These are phyloP conservation scores for Idaea biselata DNA, from an alignment of 2,888 invertebrate genomes.

Conservation along the genomic window DNA sequence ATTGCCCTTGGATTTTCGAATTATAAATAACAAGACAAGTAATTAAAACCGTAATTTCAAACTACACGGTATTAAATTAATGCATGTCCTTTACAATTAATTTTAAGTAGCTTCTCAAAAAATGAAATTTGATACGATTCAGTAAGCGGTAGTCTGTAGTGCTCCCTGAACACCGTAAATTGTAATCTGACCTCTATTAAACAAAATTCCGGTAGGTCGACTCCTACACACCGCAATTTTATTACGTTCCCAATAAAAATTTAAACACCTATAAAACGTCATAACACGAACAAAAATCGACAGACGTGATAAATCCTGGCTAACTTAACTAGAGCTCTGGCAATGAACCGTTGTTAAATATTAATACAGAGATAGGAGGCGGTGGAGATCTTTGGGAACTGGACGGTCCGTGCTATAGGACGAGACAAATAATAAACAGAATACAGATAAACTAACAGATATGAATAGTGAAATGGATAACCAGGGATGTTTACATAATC, in stretches of 20 bases:
- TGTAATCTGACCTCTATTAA: slow-evolving; percentile 25
- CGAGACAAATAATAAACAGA: slow-evolving; percentile 46
- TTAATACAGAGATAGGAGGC: slow-evolving; percentile 14
- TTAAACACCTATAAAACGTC: slow-evolving; percentile 23
- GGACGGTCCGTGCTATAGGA: slow-evolving; percentile 36
- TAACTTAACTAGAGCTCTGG: slow-evolving; percentile 21
- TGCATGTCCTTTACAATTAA: neutral
- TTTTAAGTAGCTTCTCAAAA: neutral
- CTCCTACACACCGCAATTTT: slow-evolving; percentile 29
- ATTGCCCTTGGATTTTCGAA: too few species aligned
- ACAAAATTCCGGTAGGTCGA: slow-evolving; percentile 25
- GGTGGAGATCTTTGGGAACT: slow-evolving; percentile 8
- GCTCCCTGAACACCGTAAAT: neutral
- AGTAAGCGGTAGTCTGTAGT: neutral
- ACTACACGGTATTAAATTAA: neutral
- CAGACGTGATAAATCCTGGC: slow-evolving; percentile 3
- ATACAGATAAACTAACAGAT: slow-evolving; percentile 47
- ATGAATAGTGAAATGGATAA: slow-evolving; percentile 39
- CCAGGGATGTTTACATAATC: slow-evolving; percentile 43
- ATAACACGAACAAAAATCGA: slow-evolving; percentile 15
- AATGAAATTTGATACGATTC: neutral
- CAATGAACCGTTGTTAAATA: neutral
- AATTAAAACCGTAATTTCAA: neutral
- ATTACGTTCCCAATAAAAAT: slow-evolving; percentile 26
- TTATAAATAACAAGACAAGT: too few species aligned